phyloP scores from a whole-genome alignment of 2,888 invertebrate genomes.

The Acanthococcus lagerstroemiae region DNA sequence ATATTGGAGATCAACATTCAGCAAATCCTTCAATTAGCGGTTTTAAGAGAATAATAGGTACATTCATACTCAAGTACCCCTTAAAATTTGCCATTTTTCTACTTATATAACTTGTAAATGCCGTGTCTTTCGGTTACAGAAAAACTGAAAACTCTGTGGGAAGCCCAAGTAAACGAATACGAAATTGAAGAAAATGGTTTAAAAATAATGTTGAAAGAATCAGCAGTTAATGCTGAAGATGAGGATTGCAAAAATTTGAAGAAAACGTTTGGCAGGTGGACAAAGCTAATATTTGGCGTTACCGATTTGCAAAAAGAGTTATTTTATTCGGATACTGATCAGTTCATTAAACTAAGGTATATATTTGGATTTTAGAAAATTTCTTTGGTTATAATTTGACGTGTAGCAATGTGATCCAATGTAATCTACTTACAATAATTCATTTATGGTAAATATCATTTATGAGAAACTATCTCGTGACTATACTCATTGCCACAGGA shows the following conservation, averaged over 20 bases:
- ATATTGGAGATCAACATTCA: neutral
- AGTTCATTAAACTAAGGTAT: conserved; percentile 10
- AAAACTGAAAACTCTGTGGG: conserved; percentile 18
- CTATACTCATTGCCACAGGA: neutral
- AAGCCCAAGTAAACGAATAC: conserved; percentile 14
- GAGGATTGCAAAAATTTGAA: neutral
- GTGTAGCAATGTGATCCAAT: neutral
- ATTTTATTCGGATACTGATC: neutral
- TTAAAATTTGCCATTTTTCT: neutral
- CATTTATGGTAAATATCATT: neutral
- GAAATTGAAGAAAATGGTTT: conserved; percentile 17
- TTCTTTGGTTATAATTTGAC: neutral
- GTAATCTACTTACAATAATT: neutral
- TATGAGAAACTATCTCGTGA: neutral
- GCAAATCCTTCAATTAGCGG: neutral
- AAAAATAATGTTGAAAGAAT: conserved; percentile 13
- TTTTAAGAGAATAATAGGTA: neutral
- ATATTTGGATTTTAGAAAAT: neutral
- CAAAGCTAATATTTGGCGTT: conserved; percentile 1
- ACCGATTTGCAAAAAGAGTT: neutral
- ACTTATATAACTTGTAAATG: neutral
- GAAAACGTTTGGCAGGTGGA: conserved; percentile 6
- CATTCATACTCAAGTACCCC: neutral
- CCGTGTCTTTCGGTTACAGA: neutral
- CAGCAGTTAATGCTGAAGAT: conserved; percentile 5